Evolutionary conservation across 2,797 vertebrate species (phyloP).

Genomic region (Moxostoma hubbsi): DNA sequence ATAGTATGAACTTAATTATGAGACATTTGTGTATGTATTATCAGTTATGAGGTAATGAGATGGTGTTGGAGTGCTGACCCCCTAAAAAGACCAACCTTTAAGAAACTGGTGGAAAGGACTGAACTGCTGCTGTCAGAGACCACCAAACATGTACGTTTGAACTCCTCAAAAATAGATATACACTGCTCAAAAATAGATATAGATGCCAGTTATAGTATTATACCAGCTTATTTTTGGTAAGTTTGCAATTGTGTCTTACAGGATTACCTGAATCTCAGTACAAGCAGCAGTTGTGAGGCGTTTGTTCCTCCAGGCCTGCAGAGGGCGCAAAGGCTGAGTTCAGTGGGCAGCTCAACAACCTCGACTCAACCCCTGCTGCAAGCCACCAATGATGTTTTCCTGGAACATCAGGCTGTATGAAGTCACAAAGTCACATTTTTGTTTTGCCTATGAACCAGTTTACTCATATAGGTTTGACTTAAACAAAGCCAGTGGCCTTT

Average conservation of each 20-base stretch:
- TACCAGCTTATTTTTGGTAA: not conserved
- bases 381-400: constrained; percentile 74
- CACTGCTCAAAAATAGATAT: not conserved
- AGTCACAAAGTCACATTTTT: not conserved
- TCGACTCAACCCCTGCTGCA: constrained; percentile 90
- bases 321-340: constrained; percentile 88
- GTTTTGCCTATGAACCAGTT: not conserved
- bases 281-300: constrained; percentile 39
- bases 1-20: not conserved
- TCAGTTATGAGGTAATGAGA: constrained; percentile 93
- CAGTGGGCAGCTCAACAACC: constrained; percentile 91
- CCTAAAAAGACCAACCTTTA: constrained; percentile 90
- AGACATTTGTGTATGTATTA: constrained; percentile 39
- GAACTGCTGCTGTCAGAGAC: constrained; percentile 91
- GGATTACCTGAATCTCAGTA: constrained; percentile 77
- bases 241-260: constrained; percentile 47
- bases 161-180: not conserved
- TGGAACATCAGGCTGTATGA: constrained; percentile 65
- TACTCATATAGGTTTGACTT: constrained; percentile 28
- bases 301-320: constrained; percentile 66
- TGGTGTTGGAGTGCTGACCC: constrained; percentile 94
- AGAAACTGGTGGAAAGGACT: constrained; percentile 90
- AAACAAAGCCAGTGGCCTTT: constrained; percentile 18
- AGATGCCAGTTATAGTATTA: too few species aligned
- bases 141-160: constrained; percentile 82